Base-by-base conservation (phyloP, 2,888 invertebrate genomes). In the Cantharis nigra region DNA sequence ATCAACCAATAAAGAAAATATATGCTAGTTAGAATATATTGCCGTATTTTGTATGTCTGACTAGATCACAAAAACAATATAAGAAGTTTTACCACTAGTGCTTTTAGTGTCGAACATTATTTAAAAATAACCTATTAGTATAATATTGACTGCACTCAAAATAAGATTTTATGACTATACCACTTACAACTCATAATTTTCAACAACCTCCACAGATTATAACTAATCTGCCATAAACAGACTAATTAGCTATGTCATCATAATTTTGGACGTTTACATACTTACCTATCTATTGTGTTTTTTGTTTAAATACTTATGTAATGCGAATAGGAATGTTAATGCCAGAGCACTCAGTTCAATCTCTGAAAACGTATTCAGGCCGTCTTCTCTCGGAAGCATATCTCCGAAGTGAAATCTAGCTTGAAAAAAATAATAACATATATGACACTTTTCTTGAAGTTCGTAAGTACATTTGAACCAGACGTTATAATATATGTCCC, bases 1-100 rank as follows among this genome's bases (percentile, higher is more conserved):
- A 78, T 78, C 78, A 78, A 30, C 69, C 73, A 78, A 78, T 78
- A 64, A 78, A 78, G 73, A 72, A 76, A 78, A 78, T 75, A 63
- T 71, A 69, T 30, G 63, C 73, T 78, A 73, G 76, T 78, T 78
- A 78, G 69, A 49, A 49, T 49, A n/a, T 64, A 18, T 62, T 75
- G 71, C 71, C 49, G n/a, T 49, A 49, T 49, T 49, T 49, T 49
- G 33, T 33, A n/a, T 33, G 33, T n/a, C n/a, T 49, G n/a, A 49
- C 13, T 13, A n/a, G n/a, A 49, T 2, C 49, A n/a, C n/a, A n/a
- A 49, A 49, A 49, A 49, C 49, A 49, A n/a, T 49, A 2, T n/a
- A 49, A n/a, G n/a, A 49, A 49, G n/a, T 49, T 49, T 49, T 7
- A 49, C n/a, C n/a, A 49, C n/a, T 49, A n/a, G 9, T 49, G 49